phyloP scores from a whole-genome alignment of 1,140 invertebrate genomes.

The Drosophila guanche region DNA sequence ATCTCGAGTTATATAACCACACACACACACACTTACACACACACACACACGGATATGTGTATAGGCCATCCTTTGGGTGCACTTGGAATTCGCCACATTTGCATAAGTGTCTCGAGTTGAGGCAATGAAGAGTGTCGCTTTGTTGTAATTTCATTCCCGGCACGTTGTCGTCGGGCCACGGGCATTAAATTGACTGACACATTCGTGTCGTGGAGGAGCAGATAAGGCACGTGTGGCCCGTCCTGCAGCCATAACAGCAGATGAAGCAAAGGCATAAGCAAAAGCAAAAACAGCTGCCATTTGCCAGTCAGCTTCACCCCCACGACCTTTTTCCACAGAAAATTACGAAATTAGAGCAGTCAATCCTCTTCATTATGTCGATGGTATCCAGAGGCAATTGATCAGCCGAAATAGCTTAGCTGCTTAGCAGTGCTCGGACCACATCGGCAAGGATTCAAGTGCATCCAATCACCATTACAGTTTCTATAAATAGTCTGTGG shows the following conservation, averaged over 20 bases:
- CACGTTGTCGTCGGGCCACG: slow-evolving; percentile 55
- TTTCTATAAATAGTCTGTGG: slow-evolving; percentile 52
- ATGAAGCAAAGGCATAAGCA: slow-evolving; percentile 6
- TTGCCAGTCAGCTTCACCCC: slow-evolving; percentile 40
- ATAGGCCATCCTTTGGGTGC: slow-evolving; percentile 7
- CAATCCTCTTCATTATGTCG: slow-evolving; percentile 33
- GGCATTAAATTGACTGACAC: slow-evolving; percentile 58
- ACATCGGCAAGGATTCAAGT: slow-evolving; percentile 37
- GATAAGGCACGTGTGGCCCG: slow-evolving; percentile 67
- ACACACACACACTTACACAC: no score
- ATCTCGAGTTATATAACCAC: background rate
- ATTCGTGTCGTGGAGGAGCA: slow-evolving; percentile 26
- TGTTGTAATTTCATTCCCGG: slow-evolving; percentile 63
- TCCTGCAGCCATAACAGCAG: no score
- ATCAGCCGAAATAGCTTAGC: slow-evolving; percentile 59
- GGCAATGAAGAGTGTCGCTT: slow-evolving; percentile 55
- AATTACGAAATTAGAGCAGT: slow-evolving; percentile 58
- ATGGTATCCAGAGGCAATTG: slow-evolving; percentile 60
- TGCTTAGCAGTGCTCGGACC: slow-evolving; percentile 31
- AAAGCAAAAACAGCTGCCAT: slow-evolving; percentile 53
- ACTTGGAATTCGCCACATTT: slow-evolving; percentile 41
- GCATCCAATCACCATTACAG: slow-evolving; percentile 51
- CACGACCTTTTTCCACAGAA: slow-evolving; percentile 15
- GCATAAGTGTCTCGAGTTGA: slow-evolving; percentile 49
- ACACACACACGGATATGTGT: background rate